Evolutionary conservation across 2,888 invertebrate species (phyloP).

Genomic region (Dysmachus trigonus): DNA sequence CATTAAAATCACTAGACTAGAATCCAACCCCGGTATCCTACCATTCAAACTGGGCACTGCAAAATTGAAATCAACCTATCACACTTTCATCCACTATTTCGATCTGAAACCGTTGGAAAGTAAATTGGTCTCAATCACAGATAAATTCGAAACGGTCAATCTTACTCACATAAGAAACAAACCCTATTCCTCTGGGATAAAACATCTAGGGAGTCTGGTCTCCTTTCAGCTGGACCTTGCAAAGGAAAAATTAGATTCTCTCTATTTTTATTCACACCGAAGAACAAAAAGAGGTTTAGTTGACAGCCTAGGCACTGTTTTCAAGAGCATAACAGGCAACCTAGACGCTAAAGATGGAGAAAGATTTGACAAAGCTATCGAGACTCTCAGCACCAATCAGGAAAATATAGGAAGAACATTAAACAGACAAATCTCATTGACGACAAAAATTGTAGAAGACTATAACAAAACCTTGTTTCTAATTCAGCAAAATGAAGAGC

Average conservation of each 20-base stretch:
- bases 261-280: background rate
- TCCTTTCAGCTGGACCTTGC: background rate
- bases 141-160: background rate
- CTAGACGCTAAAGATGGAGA: background rate
- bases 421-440: constrained; percentile 25
- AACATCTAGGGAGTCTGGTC: background rate
- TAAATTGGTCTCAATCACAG: background rate
- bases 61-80: background rate
- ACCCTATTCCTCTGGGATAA: background rate
- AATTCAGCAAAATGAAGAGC: background rate
- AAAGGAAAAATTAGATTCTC: background rate
- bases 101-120: background rate
- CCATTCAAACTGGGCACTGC: background rate
- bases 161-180: background rate
- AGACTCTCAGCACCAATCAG: background rate
- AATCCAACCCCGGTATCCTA: background rate
- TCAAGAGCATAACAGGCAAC: background rate
- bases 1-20: background rate
- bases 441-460: background rate
- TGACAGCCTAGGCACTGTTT: background rate
- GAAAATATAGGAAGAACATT: background rate
- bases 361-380: background rate
- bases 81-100: background rate
- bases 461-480: background rate
- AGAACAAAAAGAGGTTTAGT: background rate